A percentile compares a stretch with the other conserved stretches of the same genome.
phyloP scores from a whole-genome alignment of 2,113 vertebrate species.

The Catharus minimus region DNA sequence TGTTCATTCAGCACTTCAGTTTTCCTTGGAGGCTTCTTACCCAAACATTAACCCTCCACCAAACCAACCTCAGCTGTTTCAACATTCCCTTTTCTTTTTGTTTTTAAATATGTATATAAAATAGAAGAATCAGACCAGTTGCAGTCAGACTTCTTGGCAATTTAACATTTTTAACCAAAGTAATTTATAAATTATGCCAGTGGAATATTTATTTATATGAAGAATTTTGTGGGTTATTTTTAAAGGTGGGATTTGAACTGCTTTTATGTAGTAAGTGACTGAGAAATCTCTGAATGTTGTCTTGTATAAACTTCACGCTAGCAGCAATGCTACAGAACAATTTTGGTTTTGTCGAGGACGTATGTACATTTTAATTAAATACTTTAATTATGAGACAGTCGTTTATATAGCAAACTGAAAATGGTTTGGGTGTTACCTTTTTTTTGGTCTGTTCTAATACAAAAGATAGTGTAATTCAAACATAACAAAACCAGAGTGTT shows the following conservation, averaged over 20 bases:
- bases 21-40: conserved; percentile 65
- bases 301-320: not conserved
- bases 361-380: not conserved
- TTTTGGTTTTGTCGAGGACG: not conserved
- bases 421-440: not conserved
- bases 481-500: conserved; percentile 43
- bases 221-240: conserved; percentile 22
- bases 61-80: conserved; percentile 67
- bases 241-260: conserved; percentile 12
- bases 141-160: conserved; percentile 45
- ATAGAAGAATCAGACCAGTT: conserved; percentile 21
- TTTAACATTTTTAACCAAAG: conserved; percentile 55
- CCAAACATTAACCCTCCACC: conserved; percentile 61
- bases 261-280: conserved; percentile 12
- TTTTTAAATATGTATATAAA: not conserved
- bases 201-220: conserved; percentile 55
- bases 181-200: conserved; percentile 61
- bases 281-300: conserved; percentile 4
- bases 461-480: conserved; percentile 47
- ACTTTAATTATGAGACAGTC: not conserved
- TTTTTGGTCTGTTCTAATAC: conserved; percentile 21
- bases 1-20: conserved; percentile 64
- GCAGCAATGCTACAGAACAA: not conserved
- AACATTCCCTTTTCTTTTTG: conserved; percentile 24
- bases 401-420: not conserved